phyloP scores from a whole-genome alignment of 2,888 invertebrate species.

The Pandemis cinnamomeana region DNA sequence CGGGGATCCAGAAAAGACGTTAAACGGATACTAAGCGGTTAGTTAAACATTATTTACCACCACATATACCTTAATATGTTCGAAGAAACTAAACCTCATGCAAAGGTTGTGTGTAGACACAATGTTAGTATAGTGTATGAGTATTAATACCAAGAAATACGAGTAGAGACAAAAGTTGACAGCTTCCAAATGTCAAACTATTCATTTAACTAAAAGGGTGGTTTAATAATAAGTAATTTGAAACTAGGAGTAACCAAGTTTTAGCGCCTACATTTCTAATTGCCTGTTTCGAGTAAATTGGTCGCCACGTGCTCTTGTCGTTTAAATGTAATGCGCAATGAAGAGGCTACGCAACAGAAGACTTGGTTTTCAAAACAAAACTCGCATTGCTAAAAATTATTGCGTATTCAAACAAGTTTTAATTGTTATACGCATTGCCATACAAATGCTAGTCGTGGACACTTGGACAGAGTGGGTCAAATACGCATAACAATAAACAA shows the following conservation, averaged over 20 bases:
- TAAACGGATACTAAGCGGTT: background rate
- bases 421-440: slow-evolving; percentile 1
- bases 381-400: background rate
- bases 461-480: slow-evolving; percentile 1
- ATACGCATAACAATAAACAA: slow-evolving; percentile 12
- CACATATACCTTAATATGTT: background rate
- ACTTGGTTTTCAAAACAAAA: background rate
- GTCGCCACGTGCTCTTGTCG: background rate
- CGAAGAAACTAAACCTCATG: background rate
- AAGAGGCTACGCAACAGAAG: background rate
- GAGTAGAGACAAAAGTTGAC: background rate
- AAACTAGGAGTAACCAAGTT: background rate
- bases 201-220: background rate
- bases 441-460: background rate
- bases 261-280: background rate
- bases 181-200: background rate
- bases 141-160: background rate
- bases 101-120: background rate
- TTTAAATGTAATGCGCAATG: background rate
- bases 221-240: background rate
- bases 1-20: background rate
- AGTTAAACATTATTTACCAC: too few relatives aligned
- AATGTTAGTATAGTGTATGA: background rate
- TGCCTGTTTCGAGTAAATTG: background rate
- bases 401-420: background rate